Base-by-base conservation (phyloP, 2,113 vertebrate genomes). In the Phoenicopterus ruber region DNA sequence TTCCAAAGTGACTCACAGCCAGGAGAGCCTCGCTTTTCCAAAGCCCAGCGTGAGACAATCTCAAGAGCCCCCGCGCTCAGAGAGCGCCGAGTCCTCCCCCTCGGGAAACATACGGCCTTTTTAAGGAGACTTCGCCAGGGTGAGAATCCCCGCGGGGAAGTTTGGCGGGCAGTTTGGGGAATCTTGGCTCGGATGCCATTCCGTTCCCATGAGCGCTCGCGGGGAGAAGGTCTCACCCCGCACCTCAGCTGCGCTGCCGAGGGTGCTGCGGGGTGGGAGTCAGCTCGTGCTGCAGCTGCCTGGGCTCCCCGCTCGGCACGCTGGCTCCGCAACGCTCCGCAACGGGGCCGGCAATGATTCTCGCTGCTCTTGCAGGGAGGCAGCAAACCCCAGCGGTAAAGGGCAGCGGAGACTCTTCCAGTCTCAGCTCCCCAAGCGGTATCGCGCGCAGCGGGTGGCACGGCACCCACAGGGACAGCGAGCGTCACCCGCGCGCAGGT, bases 1-100 rank as follows among this genome's bases (percentile, higher is more conserved):
- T 97, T 94, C 97, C 86, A 82, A 91, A 97, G 94, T 82, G 91
- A 95, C 84, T 94, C 95, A 95, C 82, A 71, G 93, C 66, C 93
- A 85, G 66, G 2, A 85, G 73, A 87, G 58, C 66, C 81, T 86
- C 11, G 5, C 65, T 91, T 78, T 90, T 92, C 86, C 96, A 95
- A 96, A 95, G 81, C 95, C 83, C 95, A 90, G 94, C 28, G 0
- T 88, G 90, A 96, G 65, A 92, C 80, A 79, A 94, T 59, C 86
- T 92, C 83, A 44, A 91, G 77, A 94, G 94, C 86, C 95, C 82
- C 73, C 52, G 0, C 49, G 1, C 77, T 86, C 69, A 36, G 63
- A 94, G 77, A 38, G 55, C 38, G 66, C 32, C 0, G 58, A 95
- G 29, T 25, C 59, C 94, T 93, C 72, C 80, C 82, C 42, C 74